A percentile compares a stretch with the other conserved stretches of the same genome.
Conservation (phyloP, 2,888 invertebrate genomes). For the Petrolisthes cinctipes region DNA sequence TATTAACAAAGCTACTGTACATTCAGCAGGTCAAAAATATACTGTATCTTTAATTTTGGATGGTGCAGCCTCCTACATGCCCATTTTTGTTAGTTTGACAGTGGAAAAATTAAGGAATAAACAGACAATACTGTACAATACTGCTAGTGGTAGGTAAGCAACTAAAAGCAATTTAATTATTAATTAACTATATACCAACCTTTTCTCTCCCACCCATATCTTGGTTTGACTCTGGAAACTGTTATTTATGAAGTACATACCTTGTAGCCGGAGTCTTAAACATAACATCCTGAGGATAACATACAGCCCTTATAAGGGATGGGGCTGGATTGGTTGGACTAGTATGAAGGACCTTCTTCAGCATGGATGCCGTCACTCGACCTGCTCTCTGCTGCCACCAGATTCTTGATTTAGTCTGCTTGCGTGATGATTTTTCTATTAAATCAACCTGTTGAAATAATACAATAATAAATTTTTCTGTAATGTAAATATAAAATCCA, state of each 20-base stretch:
- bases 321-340: background rate
- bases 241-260: background rate
- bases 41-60: background rate
- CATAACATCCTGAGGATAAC: constrained; percentile 5
- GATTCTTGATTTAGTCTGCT: no score
- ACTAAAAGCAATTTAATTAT: background rate
- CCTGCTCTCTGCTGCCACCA: no score
- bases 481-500: no score
- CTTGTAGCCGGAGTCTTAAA: background rate
- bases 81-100: background rate
- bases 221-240: background rate
- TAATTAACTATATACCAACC: background rate
- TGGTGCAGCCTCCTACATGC: background rate
- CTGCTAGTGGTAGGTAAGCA: background rate
- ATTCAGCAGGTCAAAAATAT: background rate
- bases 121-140: no score
- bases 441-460: no score
- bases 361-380: no score
- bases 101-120: background rate
- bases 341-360: background rate
- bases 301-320: constrained; percentile 20
- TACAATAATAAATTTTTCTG: no score
- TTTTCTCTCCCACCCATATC: background rate
- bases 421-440: no score
- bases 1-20: background rate